These are phyloP conservation scores for Apogon talboti DNA, from an alignment of 2,797 vertebrate genomes.

Conservation along the genomic window DNA sequence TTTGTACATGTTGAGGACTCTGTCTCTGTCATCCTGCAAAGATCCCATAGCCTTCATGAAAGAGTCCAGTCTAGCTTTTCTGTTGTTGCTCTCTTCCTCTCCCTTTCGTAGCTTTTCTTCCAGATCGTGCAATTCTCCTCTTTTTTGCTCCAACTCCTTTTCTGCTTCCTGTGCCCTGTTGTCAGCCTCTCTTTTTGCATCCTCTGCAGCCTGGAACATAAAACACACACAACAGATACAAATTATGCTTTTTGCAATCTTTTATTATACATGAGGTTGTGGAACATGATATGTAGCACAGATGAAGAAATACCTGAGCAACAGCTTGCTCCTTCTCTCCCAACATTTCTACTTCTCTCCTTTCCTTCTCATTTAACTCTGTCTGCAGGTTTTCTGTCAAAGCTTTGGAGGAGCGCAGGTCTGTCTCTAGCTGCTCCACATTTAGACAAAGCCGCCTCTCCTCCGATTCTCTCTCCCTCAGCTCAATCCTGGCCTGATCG, in stretches of 20 bases:
- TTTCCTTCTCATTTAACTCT: conserved; percentile 89
- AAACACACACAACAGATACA: background rate
- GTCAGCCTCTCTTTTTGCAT: conserved; percentile 85
- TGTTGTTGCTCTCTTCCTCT: conserved; percentile 85
- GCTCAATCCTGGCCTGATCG: conserved; percentile 74
- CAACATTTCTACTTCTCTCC: conserved; percentile 89
- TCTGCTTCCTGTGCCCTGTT: conserved; percentile 84
- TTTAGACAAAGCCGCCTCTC: conserved; percentile 87
- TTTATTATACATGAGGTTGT: background rate
- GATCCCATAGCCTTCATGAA: conserved; percentile 97
- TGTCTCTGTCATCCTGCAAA: conserved; percentile 93
- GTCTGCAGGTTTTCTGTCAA: conserved; percentile 87
- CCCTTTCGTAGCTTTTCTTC: conserved; percentile 80
- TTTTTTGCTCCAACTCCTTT: conserved; percentile 82
- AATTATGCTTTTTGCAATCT: too few relatives aligned
- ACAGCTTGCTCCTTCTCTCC: conserved; percentile 92
- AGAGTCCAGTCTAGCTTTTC: conserved; percentile 88
- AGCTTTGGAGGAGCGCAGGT: conserved; percentile 89
- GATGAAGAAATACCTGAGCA: conserved; percentile 70
- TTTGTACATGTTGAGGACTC: conserved; percentile 88
- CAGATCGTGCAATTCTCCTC: conserved; percentile 80
- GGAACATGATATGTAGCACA: background rate
- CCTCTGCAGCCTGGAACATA: conserved; percentile 86
- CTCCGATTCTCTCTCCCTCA: conserved; percentile 86
- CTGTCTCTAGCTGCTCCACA: conserved; percentile 90